phyloP scores from a whole-genome alignment of 2,888 invertebrate species.

The Oscheius onirici region DNA sequence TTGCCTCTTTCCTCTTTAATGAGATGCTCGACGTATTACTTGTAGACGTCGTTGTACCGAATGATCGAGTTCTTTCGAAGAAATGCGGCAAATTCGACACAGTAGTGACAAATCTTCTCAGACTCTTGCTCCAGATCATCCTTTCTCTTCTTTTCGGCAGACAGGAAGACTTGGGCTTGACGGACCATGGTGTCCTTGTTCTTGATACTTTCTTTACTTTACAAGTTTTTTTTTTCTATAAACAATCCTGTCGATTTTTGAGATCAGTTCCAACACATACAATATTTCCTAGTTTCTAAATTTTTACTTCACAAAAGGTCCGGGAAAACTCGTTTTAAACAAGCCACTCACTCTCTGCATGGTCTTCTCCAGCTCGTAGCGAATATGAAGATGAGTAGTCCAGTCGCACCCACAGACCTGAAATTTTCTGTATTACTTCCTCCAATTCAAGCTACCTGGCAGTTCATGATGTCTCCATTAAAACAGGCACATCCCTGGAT shows the following conservation, averaged over 20 bases:
- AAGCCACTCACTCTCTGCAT: neutral
- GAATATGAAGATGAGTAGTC: too few relatives aligned
- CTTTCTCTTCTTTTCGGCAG: neutral
- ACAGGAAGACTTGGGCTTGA: neutral
- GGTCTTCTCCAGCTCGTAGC: slow-evolving; percentile 1
- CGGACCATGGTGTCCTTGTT: neutral
- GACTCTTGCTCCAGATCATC: slow-evolving; percentile 10
- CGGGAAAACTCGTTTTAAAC: neutral
- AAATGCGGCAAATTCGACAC: slow-evolving; percentile 24
- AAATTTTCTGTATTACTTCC: neutral
- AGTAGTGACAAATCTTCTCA: neutral
- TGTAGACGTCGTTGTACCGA: slow-evolving; percentile 37
- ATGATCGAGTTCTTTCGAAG: slow-evolving; percentile 35
- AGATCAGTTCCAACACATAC: neutral
- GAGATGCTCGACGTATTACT: slow-evolving; percentile 35
- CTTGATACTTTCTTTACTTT: slow-evolving; percentile 2
- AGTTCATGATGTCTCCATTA: neutral
- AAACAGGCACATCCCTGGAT: slow-evolving; percentile 4
- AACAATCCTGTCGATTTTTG: neutral
- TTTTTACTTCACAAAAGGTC: neutral
- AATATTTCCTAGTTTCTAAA: neutral
- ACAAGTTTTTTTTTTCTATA: neutral
- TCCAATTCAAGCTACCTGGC: slow-evolving; percentile 7
- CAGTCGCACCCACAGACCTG: neutral
- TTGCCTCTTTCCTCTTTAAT: slow-evolving; percentile 29